Conservation (phyloP, 2,113 vertebrate genomes). For the Mesembrinibis cayennensis region DNA sequence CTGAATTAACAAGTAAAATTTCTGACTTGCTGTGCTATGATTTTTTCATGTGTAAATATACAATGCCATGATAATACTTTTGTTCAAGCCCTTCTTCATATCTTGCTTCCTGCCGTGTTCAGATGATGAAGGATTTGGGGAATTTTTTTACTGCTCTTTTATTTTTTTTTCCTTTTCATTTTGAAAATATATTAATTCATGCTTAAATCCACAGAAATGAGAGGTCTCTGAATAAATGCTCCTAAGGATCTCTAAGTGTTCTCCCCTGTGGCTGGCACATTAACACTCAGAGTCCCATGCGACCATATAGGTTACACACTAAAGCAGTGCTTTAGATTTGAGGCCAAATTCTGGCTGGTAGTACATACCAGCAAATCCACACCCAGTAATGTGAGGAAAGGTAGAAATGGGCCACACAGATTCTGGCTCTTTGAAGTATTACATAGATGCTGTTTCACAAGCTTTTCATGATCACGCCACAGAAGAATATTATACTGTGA, state of each 20-base stretch:
- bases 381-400: not conserved
- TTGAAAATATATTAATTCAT: not conserved
- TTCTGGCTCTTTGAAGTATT: not conserved
- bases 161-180: not conserved
- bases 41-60: constrained; percentile 31
- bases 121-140: not conserved
- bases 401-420: not conserved
- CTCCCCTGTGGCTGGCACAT: not conserved
- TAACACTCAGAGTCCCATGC: not conserved
- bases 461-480: not conserved
- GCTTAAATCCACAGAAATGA: not conserved
- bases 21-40: not conserved
- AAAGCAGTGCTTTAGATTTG: not conserved
- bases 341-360: not conserved
- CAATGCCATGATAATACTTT: not conserved
- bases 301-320: not conserved
- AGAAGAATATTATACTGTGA: not conserved
- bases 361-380: not conserved
- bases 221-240: not conserved
- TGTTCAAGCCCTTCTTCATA: not conserved
- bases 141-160: not conserved
- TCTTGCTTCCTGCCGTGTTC: not conserved
- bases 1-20: constrained; percentile 37
- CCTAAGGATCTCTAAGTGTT: not conserved
- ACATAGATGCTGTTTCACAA: not conserved